These are phyloP conservation scores for Neoascia interrupta DNA, from an alignment of 2,888 invertebrate genomes.

Conservation along the genomic window DNA sequence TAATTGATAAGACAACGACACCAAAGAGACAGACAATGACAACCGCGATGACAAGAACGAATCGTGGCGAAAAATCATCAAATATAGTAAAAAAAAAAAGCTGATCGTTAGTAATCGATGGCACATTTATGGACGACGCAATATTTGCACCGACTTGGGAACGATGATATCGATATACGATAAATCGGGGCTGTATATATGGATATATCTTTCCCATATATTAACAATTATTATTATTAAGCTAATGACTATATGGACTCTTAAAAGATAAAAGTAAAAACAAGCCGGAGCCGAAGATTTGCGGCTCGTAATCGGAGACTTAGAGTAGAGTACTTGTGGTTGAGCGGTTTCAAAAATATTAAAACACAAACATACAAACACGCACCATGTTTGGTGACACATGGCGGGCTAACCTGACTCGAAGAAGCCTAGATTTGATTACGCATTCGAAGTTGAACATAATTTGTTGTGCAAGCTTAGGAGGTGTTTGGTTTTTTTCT, in stretches of 20 bases:
- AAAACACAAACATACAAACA: too few relatives aligned
- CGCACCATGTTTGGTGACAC: too few relatives aligned
- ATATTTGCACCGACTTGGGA: constrained; percentile 4
- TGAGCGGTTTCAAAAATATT: constrained; percentile 28
- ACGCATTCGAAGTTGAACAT: constrained; percentile 41
- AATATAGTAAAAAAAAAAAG: constrained; percentile 48
- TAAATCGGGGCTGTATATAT: constrained; percentile 15
- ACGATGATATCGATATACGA: constrained; percentile 3
- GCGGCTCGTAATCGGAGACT: constrained; percentile 38
- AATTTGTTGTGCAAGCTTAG: constrained; percentile 41
- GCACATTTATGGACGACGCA: constrained; percentile 36
- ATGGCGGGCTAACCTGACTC: constrained; percentile 16
- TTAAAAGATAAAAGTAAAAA: constrained; percentile 51
- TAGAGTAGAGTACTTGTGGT: constrained; percentile 59
- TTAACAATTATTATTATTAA: constrained; percentile 6
- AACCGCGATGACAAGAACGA: background rate
- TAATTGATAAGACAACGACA: constrained; percentile 44
- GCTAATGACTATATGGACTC: background rate
- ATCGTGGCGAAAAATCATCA: constrained; percentile 14
- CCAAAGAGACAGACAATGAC: constrained; percentile 1
- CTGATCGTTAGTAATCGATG: constrained; percentile 40
- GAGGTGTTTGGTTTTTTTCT: background rate
- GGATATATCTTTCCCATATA: background rate
- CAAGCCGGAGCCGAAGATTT: constrained; percentile 31
- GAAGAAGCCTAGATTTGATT: constrained; percentile 55